phyloP scores from a whole-genome alignment of 2,888 invertebrate genomes.

The Lycia hirtaria region DNA sequence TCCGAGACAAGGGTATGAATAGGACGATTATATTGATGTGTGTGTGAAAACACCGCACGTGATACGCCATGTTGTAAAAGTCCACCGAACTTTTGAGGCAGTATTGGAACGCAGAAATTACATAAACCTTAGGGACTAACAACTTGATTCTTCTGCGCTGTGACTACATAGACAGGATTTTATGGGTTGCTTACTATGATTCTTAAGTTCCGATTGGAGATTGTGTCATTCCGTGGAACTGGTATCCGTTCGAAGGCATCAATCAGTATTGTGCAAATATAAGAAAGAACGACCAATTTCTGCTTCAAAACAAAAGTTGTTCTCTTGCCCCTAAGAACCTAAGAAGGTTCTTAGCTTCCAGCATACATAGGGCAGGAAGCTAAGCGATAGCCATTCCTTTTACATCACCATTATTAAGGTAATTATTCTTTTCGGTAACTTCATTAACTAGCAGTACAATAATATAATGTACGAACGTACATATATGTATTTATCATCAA shows the following conservation, averaged over 20 bases:
- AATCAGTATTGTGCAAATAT: no score
- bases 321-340: no score
- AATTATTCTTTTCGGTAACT: no score
- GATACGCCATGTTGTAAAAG: not conserved
- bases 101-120: not conserved
- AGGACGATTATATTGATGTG: conserved; percentile 47
- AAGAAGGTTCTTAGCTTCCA: no score
- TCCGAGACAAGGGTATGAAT: conserved; percentile 46
- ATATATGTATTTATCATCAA: not conserved
- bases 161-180: not conserved
- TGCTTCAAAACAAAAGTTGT: no score
- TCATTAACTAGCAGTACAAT: no score
- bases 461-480: no score
- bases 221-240: not conserved
- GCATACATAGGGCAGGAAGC: no score
- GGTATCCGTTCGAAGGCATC: no score
- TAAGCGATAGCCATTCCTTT: no score
- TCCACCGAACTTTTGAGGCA: not conserved
- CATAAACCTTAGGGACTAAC: not conserved
- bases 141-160: not conserved
- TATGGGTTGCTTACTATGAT: not conserved
- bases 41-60: conserved; percentile 28
- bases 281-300: no score
- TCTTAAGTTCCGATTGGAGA: not conserved
- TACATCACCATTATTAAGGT: no score